A percentile compares a stretch with the other conserved stretches of the same genome.
Conservation (phyloP, 2,888 invertebrate species). For the Ypsolopha sequella region DNA sequence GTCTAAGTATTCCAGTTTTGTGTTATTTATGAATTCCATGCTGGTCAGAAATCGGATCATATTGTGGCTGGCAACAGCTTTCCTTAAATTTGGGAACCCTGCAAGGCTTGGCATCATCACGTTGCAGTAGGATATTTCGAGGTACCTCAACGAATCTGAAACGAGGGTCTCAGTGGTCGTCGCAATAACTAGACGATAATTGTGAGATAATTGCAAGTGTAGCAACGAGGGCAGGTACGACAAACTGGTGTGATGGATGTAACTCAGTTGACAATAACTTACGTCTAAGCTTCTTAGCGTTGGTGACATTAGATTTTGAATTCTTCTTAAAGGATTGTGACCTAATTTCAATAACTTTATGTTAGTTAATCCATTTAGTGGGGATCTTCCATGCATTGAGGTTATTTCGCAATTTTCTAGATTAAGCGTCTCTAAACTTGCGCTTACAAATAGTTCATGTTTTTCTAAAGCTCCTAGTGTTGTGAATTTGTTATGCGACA, state of each 20-base stretch:
- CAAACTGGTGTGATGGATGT: slow-evolving; percentile 64
- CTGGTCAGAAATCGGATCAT: slow-evolving; percentile 70
- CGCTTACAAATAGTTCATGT: slow-evolving; percentile 67
- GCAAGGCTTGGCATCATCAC: slow-evolving; percentile 71
- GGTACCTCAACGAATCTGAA: slow-evolving; percentile 61
- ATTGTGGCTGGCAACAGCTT: slow-evolving; percentile 73
- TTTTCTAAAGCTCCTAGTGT: slow-evolving; percentile 61
- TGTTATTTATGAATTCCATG: slow-evolving; percentile 73
- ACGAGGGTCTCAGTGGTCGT: slow-evolving; percentile 43
- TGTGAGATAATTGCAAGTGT: slow-evolving; percentile 72
- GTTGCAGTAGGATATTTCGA: slow-evolving; percentile 75
- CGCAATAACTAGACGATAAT: slow-evolving; percentile 65
- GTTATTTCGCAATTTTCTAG: slow-evolving; percentile 74
- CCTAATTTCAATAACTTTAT: slow-evolving; percentile 66
- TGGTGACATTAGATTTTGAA: slow-evolving; percentile 59
- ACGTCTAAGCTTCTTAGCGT: slow-evolving; percentile 68
- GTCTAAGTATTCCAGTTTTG: slow-evolving; percentile 71
- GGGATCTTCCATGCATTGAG: slow-evolving; percentile 59
- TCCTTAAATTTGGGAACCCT: slow-evolving; percentile 72
- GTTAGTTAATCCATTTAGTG: slow-evolving; percentile 60
- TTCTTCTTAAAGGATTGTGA: slow-evolving; percentile 58
- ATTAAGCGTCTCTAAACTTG: slow-evolving; percentile 69
- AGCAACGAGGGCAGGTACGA: slow-evolving; percentile 70
- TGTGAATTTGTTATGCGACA: slow-evolving; percentile 74
- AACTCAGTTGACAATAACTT: slow-evolving; percentile 67